Base-by-base conservation (phyloP, 2,113 vertebrate genomes). In the Passer montanus region DNA sequence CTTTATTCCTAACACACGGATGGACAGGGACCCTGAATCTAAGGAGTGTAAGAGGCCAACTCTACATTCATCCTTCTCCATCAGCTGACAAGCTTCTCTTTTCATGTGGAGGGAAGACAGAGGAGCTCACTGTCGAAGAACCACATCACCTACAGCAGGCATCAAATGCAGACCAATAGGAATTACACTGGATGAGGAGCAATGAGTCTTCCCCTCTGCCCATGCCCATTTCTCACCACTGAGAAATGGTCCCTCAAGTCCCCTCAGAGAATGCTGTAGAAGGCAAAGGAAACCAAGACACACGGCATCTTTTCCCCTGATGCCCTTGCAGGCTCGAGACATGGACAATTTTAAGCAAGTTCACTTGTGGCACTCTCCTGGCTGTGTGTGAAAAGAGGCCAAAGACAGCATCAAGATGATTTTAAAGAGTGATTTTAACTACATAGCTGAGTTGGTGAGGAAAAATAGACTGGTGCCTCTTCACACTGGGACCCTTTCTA, bases 161-260 rank as follows among this genome's bases (percentile, higher is more conserved):
- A 87, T 7, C 33, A 52, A 52, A n/a, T 0, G 0, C 10, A 30
- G 39, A 50, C 26, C 63, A 55, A 9, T 0, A 2, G 67, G 43
- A 92, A 70, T n/a, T 50, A 67, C n/a, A 70, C 7, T 3, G 37
- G 64, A 33, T 4, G 47, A 76, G 33, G 28, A 44, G 27, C 75
- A 88, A 8, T 3, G 7, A 37, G 37, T 5, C 26, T 41, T 59
- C 13, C 28, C 33, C 75, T 88, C 44, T 68, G 49, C 35, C 90
- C 93, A 68, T 16, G 24, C 17, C 35, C 30, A 13, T 47, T 77
- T 84, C 66, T 79, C 44, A 59, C 16, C 49, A 22, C 15, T 33
- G 49, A 74, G 73, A 89, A 83, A 74, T 16, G 28, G 26, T 37
- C 26, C 43, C 44, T 66, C 46, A 22, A 26, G 35, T 72, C 4